phyloP scores from a whole-genome alignment of 2,113 vertebrate species.

The Podocnemis expansa region DNA sequence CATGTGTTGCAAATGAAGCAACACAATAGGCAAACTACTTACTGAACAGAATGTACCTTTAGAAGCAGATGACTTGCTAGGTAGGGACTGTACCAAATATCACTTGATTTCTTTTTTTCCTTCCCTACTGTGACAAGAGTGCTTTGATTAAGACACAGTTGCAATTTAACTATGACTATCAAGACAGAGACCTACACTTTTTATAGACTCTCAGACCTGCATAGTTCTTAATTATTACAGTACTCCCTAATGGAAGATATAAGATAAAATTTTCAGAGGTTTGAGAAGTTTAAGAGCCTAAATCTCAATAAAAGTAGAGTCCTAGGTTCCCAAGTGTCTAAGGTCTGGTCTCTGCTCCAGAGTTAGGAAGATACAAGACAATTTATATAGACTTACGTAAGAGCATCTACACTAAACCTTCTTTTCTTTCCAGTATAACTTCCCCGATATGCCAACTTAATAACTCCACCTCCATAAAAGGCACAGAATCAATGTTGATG shows the following conservation, averaged over 20 bases:
- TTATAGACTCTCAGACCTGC: not conserved
- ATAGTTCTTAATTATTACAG: not conserved
- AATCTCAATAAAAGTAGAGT: no score
- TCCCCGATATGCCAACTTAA: no score
- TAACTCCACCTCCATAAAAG: no score
- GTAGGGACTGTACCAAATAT: not conserved
- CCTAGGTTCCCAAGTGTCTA: no score
- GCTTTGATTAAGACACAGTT: not conserved
- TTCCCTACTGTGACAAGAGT: not conserved
- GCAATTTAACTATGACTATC: not conserved
- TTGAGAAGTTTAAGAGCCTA: not conserved
- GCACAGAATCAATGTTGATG: no score
- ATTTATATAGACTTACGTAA: no score
- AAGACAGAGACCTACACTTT: not conserved
- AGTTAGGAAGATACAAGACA: no score
- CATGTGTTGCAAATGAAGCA: slow-evolving; percentile 6
- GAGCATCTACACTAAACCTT: no score
- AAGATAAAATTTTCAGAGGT: not conserved
- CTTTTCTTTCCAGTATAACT: no score
- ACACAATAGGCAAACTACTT: not conserved
- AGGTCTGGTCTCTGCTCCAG: no score
- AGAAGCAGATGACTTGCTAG: not conserved
- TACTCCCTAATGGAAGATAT: not conserved
- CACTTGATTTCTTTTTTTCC: no score
- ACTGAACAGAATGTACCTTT: not conserved